phyloP scores from a whole-genome alignment of 1,140 invertebrate species.

The Rhagoletis zephyria region DNA sequence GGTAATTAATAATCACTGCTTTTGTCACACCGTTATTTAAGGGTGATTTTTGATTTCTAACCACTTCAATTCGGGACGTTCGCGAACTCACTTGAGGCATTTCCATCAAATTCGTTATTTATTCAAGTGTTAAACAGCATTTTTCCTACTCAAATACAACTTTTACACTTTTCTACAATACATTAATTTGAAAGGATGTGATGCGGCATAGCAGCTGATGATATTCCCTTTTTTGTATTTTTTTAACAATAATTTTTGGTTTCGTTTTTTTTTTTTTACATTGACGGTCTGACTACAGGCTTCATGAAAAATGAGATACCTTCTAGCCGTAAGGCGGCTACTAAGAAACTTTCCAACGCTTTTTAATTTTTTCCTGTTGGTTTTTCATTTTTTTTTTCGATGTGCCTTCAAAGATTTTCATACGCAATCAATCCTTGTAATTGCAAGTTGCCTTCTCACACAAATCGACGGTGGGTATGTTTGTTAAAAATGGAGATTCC shows the following conservation, averaged over 20 bases:
- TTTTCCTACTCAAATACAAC: constrained; percentile 52
- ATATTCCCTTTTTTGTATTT: neutral
- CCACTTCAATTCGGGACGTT: constrained; percentile 56
- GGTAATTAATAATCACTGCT: constrained; percentile 47
- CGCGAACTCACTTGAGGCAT: neutral
- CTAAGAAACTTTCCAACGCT: constrained; percentile 34
- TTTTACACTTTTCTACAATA: constrained; percentile 61
- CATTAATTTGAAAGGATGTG: constrained; percentile 40
- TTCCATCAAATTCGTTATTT: constrained; percentile 62
- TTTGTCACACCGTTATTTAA: constrained; percentile 34
- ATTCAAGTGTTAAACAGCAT: constrained; percentile 72
- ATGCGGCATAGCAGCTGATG: neutral
- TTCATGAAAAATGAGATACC: constrained; percentile 72
- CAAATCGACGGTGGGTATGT: constrained; percentile 4
- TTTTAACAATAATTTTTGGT: constrained; percentile 8
- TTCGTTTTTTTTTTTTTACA: constrained; percentile 56
- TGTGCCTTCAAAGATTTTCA: constrained; percentile 64
- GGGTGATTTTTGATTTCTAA: constrained; percentile 41
- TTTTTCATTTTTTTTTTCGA: constrained; percentile 48
- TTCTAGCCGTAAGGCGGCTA: constrained; percentile 56
- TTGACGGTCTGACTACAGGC: constrained; percentile 61
- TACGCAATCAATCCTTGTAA: constrained; percentile 74
- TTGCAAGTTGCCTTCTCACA: constrained; percentile 58
- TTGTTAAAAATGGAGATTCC: constrained; percentile 47
- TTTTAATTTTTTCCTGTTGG: neutral